Conservation (phyloP, 92 coral and sea anemone genomes). For the Siderastrea radians region DNA sequence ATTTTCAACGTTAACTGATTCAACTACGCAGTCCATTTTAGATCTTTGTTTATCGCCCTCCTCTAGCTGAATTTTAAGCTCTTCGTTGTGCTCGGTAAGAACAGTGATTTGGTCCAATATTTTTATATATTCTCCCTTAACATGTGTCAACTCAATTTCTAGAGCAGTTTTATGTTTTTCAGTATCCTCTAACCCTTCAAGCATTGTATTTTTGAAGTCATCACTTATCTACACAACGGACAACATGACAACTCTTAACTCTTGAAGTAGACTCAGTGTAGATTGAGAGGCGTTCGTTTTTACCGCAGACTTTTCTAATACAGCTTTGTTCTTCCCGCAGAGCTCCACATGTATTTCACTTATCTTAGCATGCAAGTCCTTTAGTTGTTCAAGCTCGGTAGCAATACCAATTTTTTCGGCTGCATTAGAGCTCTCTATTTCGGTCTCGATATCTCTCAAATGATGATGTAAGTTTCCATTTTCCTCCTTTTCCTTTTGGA, state of each 20-base stretch:
- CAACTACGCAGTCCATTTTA: neutral
- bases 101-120: conserved; percentile 3
- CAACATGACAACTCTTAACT: neutral
- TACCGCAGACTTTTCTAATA: neutral
- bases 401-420: neutral
- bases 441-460: neutral
- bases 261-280: neutral
- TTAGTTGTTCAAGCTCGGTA: conserved; percentile 1
- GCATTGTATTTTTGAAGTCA: conserved; percentile 11
- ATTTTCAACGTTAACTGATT: neutral
- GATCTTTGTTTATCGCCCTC: neutral
- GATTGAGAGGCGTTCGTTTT: neutral
- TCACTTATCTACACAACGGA: conserved; percentile 13
- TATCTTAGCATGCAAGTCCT: conserved; percentile 5
- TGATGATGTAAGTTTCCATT: neutral
- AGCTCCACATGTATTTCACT: neutral
- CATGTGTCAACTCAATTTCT: neutral
- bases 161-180: neutral
- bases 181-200: neutral
- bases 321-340: neutral
- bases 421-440: neutral
- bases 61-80: conserved; percentile 21
- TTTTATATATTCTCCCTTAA: neutral
- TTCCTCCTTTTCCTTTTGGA: neutral
- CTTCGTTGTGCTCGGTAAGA: neutral